phyloP scores from a whole-genome alignment of 2,888 invertebrate genomes.

The Phortica okadai region DNA sequence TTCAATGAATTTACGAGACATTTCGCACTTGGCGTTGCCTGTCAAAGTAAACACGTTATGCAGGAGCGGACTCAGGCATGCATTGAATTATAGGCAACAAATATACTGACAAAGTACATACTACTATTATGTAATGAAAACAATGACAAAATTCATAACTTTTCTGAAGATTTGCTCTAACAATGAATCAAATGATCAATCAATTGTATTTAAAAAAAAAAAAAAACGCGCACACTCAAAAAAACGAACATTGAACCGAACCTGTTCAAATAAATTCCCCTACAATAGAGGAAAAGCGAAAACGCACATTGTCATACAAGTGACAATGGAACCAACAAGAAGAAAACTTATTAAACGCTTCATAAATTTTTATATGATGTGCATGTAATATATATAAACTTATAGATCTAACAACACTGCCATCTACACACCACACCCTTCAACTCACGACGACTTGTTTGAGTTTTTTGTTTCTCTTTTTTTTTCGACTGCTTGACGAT shows the following conservation, averaged over 20 bases:
- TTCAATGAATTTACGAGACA: constrained; percentile 66
- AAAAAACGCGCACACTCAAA: neutral
- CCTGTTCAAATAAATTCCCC: constrained; percentile 1
- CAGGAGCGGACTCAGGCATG: neutral
- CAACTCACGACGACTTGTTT: neutral
- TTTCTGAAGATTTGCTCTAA: too few species aligned
- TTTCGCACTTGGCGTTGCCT: constrained; percentile 21
- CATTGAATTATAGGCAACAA: too few species aligned
- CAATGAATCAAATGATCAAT: too few species aligned
- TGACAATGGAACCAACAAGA: constrained; percentile 42
- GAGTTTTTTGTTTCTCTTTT: neutral
- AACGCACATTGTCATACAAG: neutral
- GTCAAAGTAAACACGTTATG: neutral
- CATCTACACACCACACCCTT: neutral
- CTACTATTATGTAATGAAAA: too few species aligned
- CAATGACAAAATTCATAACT: too few species aligned
- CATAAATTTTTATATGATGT: constrained; percentile 73
- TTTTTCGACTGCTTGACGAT: neutral
- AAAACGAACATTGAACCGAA: neutral
- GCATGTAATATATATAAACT: constrained; percentile 65
- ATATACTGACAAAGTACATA: too few species aligned
- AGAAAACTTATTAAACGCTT: constrained; percentile 73
- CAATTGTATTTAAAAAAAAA: neutral
- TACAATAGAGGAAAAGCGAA: neutral
- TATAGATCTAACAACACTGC: neutral